Evolutionary conservation across 2,888 invertebrate genomes (phyloP).

Genomic region (Trissonchulus latispiculum): DNA sequence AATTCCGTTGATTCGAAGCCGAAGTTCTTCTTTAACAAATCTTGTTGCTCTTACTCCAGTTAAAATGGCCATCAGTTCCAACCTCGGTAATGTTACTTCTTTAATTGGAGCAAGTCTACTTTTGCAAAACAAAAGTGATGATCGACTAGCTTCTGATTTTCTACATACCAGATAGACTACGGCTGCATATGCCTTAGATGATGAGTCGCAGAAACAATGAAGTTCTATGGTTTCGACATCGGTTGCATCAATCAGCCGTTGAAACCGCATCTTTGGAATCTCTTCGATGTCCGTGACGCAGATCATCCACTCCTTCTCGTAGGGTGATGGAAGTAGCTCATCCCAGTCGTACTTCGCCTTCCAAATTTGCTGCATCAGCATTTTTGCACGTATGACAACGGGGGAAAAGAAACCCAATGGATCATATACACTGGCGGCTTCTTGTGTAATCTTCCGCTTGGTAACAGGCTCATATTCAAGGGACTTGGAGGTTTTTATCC

Average conservation of each 20-base stretch:
- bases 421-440: background rate
- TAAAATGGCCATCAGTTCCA: slow-evolving; percentile 23
- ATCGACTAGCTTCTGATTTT: background rate
- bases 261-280: slow-evolving; percentile 11
- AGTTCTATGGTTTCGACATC: background rate
- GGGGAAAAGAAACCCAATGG: slow-evolving; percentile 11
- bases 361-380: slow-evolving; percentile 10
- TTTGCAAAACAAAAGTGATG: slow-evolving; percentile 25
- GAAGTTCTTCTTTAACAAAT: slow-evolving; percentile 26
- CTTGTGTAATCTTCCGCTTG: background rate
- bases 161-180: slow-evolving; percentile 25
- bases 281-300: slow-evolving; percentile 19
- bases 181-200: slow-evolving; percentile 28
- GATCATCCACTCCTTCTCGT: slow-evolving; percentile 15
- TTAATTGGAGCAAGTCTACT: slow-evolving; percentile 31
- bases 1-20: slow-evolving; percentile 24
- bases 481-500: background rate
- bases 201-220: slow-evolving; percentile 30
- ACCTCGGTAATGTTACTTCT: slow-evolving; percentile 27
- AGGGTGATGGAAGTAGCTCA: background rate
- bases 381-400: slow-evolving; percentile 5
- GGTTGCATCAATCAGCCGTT: background rate
- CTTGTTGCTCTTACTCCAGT: slow-evolving; percentile 18
- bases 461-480: background rate
- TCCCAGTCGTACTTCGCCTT: slow-evolving; percentile 2